Base-by-base conservation (phyloP, 2,797 vertebrate species). In the Parotocinclus haroldoi region DNA sequence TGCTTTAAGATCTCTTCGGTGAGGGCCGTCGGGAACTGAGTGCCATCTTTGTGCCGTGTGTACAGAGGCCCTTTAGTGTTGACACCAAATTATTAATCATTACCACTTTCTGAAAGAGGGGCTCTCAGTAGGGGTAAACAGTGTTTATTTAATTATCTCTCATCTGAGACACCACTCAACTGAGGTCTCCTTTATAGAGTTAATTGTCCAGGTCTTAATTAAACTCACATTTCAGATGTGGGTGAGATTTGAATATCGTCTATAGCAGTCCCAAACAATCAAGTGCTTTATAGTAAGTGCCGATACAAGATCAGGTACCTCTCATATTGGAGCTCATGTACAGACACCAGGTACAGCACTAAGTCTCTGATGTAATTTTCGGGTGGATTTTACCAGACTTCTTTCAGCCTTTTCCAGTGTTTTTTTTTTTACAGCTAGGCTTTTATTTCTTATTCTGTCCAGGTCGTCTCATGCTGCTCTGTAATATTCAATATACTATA, bases 1-100 rank as follows among this genome's bases (percentile, higher is more conserved):
- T 44, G 8, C 8, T 85, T 78, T 63, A 63, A 72, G 76, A 82
- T 81, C 72, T 67, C 58, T 80, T 72, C 67, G 45, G n/a, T 17
- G 79, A 81, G 66, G 68, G 72, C 71, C 74, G 44, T 56, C 0
- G 18, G 72, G 75, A 50, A 70, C 82, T 83, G 80, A 82, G 77
- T 9, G 63, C 68, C 17, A n/a, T 81, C 81, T 83, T 85, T 89
- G 85, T 87, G 71, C 48, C 68, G 78, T 81, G 78, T 67, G 42
- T 81, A 84, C 82, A 78, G 84, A 72, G 62, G 14, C 40, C 65
- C 84, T 74, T 87, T 88, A 84, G 81, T 88, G 74, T 73, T 72
- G 68, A 74, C 76, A 84, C 80, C 79, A 77, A 70, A 78, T 79
- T 71, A 85, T 82, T 78, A 78, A 79, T 84, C 79, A 82, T 79